Percentiles rank a stretch among this genome's conserved stretches.
Conservation (phyloP, 2,888 invertebrate genomes). For the Drosophila histrio region DNA sequence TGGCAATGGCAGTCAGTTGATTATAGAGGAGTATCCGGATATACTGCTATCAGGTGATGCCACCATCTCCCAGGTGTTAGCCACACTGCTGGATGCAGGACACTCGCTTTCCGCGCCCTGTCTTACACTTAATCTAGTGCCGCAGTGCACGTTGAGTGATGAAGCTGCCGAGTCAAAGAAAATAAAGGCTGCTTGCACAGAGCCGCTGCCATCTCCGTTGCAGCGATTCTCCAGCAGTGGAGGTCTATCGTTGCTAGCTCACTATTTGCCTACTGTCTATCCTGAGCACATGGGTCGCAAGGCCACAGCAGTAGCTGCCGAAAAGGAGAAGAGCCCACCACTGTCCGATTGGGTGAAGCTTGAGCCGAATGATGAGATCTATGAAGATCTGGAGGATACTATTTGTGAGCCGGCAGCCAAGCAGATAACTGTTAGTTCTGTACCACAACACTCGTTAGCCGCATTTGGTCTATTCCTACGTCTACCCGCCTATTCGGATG, state of each 20-base stretch:
- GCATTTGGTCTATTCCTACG: constrained; percentile 95
- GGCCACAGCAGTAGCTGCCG: constrained; percentile 85
- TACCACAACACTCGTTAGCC: constrained; percentile 95
- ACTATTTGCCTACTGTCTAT: constrained; percentile 94
- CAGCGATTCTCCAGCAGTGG: constrained; percentile 95
- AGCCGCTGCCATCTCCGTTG: constrained; percentile 86
- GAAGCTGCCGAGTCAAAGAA: constrained; percentile 46
- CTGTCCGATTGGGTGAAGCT: constrained; percentile 85
- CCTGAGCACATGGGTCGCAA: constrained; percentile 89
- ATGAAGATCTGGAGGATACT: constrained; percentile 87
- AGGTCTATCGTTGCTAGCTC: constrained; percentile 94
- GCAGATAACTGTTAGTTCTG: constrained; percentile 86
- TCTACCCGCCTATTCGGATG: constrained; percentile 95
- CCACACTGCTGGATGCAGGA: constrained; percentile 85
- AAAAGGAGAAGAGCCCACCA: constrained; percentile 84
- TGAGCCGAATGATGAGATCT: constrained; percentile 87
- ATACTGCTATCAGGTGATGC: constrained; percentile 85
- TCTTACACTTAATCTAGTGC: constrained; percentile 81
- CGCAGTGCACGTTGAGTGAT: constrained; percentile 39
- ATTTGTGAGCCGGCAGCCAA: constrained; percentile 85
- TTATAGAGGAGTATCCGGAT: constrained; percentile 84
- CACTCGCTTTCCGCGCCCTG: constrained; percentile 85
- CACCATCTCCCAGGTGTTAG: constrained; percentile 87
- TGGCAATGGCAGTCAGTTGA: constrained; percentile 84
- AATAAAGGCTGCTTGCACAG: constrained; percentile 80